These are phyloP conservation scores for Eurosta solidaginis DNA, from an alignment of 1,140 invertebrate species.

Conservation along the genomic window DNA sequence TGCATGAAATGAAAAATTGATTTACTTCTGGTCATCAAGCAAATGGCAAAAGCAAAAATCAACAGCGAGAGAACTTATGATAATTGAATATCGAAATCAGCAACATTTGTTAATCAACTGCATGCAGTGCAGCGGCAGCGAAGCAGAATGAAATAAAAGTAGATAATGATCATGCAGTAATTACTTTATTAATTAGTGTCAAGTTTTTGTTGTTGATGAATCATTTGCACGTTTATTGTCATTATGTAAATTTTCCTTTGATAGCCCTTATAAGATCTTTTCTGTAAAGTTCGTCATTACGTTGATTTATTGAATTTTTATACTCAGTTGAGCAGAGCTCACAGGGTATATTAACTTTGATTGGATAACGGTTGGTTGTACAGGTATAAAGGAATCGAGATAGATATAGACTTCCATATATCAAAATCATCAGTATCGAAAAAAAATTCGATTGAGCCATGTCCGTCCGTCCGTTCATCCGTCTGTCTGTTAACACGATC, in stretches of 20 bases:
- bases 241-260: not conserved
- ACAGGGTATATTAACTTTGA: too few relatives aligned
- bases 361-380: too few relatives aligned
- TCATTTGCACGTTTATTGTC: not conserved
- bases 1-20: conserved; percentile 20
- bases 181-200: not conserved
- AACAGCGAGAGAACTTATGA: not conserved
- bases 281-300: not conserved
- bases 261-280: not conserved
- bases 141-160: too few relatives aligned
- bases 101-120: conserved; percentile 22
- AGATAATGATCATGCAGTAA: not conserved
- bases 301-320: too few relatives aligned
- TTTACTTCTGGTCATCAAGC: not conserved
- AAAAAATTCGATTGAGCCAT: too few relatives aligned
- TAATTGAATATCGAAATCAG: not conserved
- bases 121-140: not conserved
- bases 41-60: conserved; percentile 5
- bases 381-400: too few relatives aligned
- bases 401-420: too few relatives aligned
- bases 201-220: not conserved
- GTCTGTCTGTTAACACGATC: too few relatives aligned
- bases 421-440: too few relatives aligned
- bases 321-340: too few relatives aligned
- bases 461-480: too few relatives aligned